phyloP scores from a whole-genome alignment of 2,113 vertebrate species.

The Neofelis nebulosa region DNA sequence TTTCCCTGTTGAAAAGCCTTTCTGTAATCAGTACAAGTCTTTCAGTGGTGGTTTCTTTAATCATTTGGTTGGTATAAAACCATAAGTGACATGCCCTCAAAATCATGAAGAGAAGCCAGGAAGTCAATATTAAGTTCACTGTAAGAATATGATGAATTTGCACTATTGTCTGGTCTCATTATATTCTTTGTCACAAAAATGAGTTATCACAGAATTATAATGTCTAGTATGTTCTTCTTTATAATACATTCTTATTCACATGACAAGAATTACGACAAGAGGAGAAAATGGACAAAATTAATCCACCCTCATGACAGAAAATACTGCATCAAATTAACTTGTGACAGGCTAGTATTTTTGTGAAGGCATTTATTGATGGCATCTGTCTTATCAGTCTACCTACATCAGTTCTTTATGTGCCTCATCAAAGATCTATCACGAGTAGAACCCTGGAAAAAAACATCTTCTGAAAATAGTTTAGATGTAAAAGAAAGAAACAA shows the following conservation, averaged over 20 bases:
- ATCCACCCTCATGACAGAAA: slow-evolving; percentile 74
- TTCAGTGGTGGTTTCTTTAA: slow-evolving; percentile 54
- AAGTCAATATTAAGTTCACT: slow-evolving; percentile 70
- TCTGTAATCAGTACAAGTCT: slow-evolving; percentile 43
- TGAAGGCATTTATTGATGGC: slow-evolving; percentile 75
- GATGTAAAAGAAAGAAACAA: slow-evolving; percentile 47
- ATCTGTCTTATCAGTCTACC: slow-evolving; percentile 73
- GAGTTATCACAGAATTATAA: slow-evolving; percentile 77
- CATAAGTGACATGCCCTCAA: slow-evolving; percentile 60
- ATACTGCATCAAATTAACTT: slow-evolving; percentile 80
- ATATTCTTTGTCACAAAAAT: slow-evolving; percentile 71
- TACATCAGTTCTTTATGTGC: slow-evolving; percentile 73
- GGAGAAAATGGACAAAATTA: slow-evolving; percentile 79
- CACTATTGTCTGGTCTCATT: slow-evolving; percentile 76
- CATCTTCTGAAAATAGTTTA: slow-evolving; percentile 48
- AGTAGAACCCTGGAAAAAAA: slow-evolving; percentile 30
- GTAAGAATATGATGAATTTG: slow-evolving; percentile 69
- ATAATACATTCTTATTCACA: slow-evolving; percentile 72
- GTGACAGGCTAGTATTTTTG: slow-evolving; percentile 76
- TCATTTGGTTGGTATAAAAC: slow-evolving; percentile 61
- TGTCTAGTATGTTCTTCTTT: slow-evolving; percentile 73
- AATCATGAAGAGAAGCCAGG: slow-evolving; percentile 64
- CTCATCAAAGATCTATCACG: slow-evolving; percentile 68
- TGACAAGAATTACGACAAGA: slow-evolving; percentile 70
- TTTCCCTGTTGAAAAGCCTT: slow-evolving; percentile 60